A percentile compares a stretch with the other conserved stretches of the same genome.
Evolutionary conservation across 2,888 invertebrate species (phyloP).

Genomic region (Bruchidius siliquastri): DNA sequence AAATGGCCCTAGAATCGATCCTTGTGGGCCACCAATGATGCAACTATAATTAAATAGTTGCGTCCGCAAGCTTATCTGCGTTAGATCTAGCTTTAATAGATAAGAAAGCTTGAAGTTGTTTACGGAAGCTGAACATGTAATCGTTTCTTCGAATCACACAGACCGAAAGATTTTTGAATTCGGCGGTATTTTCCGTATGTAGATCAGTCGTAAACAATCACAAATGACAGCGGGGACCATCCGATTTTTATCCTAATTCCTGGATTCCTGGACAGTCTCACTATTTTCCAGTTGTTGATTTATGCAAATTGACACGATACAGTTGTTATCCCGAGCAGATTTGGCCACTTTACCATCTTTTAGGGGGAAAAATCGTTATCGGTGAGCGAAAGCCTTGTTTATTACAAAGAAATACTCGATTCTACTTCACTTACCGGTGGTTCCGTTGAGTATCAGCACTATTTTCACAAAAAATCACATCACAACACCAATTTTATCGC

Average conservation of each 20-base stretch:
- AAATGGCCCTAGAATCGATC: background rate
- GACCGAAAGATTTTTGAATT: slow-evolving; percentile 28
- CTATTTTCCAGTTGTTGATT: background rate
- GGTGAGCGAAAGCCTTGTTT: slow-evolving; percentile 20
- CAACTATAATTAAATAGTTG: background rate
- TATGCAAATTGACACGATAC: background rate
- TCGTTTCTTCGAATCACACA: background rate
- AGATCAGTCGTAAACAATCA: slow-evolving; percentile 42
- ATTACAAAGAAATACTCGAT: slow-evolving; percentile 20
- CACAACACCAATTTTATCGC: slow-evolving; percentile 24
- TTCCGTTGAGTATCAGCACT: slow-evolving; percentile 13
- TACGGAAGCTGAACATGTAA: background rate
- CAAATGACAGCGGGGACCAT: slow-evolving; percentile 31
- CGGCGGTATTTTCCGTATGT: slow-evolving; percentile 35
- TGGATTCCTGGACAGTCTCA: background rate
- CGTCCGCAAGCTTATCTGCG: background rate
- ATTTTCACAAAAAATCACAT: slow-evolving; percentile 27
- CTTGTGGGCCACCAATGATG: background rate
- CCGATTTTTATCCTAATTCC: slow-evolving; percentile 10
- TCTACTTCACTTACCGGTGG: slow-evolving; percentile 20
- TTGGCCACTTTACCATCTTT: slow-evolving; percentile 12
- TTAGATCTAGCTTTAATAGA: background rate
- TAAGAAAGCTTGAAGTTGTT: background rate
- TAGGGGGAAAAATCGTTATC: slow-evolving; percentile 33
- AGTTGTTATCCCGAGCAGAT: slow-evolving; percentile 2